These are phyloP conservation scores for Zaprionus tsacasi DNA, from an alignment of 1,140 invertebrate species.

Conservation along the genomic window DNA sequence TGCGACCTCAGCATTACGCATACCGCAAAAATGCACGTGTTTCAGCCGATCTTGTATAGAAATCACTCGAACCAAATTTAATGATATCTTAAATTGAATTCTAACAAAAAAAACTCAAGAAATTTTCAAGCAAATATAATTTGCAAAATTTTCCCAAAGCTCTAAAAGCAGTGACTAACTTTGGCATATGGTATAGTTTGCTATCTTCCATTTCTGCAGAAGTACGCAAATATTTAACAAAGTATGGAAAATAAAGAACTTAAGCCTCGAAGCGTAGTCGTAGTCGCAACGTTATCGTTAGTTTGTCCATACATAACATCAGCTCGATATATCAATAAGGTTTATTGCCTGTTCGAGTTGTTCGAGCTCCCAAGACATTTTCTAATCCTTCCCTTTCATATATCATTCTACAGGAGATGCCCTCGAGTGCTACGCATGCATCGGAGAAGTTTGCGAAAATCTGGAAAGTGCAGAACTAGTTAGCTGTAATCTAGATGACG, in stretches of 20 bases:
- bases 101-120: background rate
- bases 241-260: background rate
- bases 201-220: background rate
- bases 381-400: background rate
- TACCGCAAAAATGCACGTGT: slow-evolving; percentile 22
- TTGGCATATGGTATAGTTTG: background rate
- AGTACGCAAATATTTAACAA: background rate
- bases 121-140: background rate
- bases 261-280: background rate
- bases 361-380: slow-evolving; percentile 11
- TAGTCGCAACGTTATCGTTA: slow-evolving; percentile 2
- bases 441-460: slow-evolving; percentile 48
- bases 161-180: background rate
- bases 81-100: background rate
- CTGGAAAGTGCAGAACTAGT: background rate
- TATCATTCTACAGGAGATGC: slow-evolving; percentile 38
- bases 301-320: slow-evolving; percentile 2
- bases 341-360: slow-evolving; percentile 41
- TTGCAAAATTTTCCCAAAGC: background rate
- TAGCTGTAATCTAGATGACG: slow-evolving; percentile 28
- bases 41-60: background rate
- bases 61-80: background rate
- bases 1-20: slow-evolving; percentile 33
- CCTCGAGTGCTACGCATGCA: slow-evolving; percentile 64
- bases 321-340: slow-evolving; percentile 59